Base-by-base conservation (phyloP, 2,888 invertebrate genomes). In the Cinara cedri region DNA sequence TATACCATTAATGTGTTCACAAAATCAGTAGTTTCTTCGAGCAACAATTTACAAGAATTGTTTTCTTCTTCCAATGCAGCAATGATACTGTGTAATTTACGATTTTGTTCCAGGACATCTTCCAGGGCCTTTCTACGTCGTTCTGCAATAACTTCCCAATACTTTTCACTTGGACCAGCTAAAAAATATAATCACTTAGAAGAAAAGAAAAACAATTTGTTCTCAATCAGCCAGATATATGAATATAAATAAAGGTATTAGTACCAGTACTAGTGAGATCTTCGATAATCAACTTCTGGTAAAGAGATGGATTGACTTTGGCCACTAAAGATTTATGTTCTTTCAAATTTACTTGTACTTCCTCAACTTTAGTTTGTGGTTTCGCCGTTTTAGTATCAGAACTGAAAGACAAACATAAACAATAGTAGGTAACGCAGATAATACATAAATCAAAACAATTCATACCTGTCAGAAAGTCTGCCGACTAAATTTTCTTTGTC, bases 101-200 rank as follows among this genome's bases (percentile, higher is more conserved):
- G 89, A 86, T 93, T 93, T 86, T 94, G 93, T 80, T 89, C 88
- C 34, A 94, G 87, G 34, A 92, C 90, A 81, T 91, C 90, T 83
- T 93, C 89, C 42, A 94, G 86, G 3, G 92, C 91, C 83, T 89
- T 87, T 81, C 91, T 89, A 81, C 93, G 89, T 84, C 91, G 91
- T 85, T 92, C 93, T 34, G 93, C 92, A 82, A 94, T 85, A 65
- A 90, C 87, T 86, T 92, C 88, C 92, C 93, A 94, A 85, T 94
- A 94, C 82, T 90, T 68, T 11, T 76, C 76, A 46, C 76, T 76
- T 16, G 76, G 76, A 11, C 76, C 76, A 19, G 26, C 75, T 76
- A 66, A 26, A 65, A 75, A 49, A 49, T 62, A 34, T 8, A 46
- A 21, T 26, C 6, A 1, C 6, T 34, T 34, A 4, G 34, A 34